phyloP scores from a whole-genome alignment of 2,113 vertebrate genomes.

The Amazona guildingii region DNA sequence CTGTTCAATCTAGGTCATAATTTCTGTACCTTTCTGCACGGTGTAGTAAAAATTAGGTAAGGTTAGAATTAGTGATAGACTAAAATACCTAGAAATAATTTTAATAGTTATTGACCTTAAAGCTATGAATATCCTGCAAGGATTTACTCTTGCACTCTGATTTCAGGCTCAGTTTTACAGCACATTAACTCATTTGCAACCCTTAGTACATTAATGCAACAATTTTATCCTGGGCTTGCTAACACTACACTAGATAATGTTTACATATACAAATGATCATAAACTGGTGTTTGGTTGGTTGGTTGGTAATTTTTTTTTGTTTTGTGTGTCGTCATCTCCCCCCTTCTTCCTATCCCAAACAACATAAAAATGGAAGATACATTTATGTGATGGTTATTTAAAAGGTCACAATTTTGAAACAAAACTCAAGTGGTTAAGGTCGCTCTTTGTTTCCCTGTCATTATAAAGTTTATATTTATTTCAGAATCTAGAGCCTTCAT shows the following conservation, averaged over 20 bases:
- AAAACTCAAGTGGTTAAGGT: neutral
- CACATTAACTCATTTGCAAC: neutral
- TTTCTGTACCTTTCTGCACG: slow-evolving; percentile 3
- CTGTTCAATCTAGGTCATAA: slow-evolving; percentile 35
- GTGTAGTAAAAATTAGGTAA: slow-evolving; percentile 25
- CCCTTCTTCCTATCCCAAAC: neutral
- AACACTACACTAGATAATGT: neutral
- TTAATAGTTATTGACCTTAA: neutral
- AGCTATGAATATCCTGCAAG: neutral
- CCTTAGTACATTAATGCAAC: neutral
- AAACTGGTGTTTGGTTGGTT: neutral
- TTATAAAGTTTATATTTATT: neutral
- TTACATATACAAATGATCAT: neutral
- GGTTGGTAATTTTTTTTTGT: neutral
- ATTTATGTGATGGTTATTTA: neutral
- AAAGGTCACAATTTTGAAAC: neutral
- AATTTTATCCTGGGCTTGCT: neutral
- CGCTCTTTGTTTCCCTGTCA: neutral
- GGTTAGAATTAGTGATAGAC: neutral
- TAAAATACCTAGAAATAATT: slow-evolving; percentile 30
- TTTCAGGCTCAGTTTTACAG: neutral
- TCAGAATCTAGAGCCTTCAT: neutral
- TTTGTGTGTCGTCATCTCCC: neutral
- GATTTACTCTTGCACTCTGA: neutral
- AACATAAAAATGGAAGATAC: neutral